Conservation (phyloP, 2,113 vertebrate species). For the Smithornis capensis region DNA sequence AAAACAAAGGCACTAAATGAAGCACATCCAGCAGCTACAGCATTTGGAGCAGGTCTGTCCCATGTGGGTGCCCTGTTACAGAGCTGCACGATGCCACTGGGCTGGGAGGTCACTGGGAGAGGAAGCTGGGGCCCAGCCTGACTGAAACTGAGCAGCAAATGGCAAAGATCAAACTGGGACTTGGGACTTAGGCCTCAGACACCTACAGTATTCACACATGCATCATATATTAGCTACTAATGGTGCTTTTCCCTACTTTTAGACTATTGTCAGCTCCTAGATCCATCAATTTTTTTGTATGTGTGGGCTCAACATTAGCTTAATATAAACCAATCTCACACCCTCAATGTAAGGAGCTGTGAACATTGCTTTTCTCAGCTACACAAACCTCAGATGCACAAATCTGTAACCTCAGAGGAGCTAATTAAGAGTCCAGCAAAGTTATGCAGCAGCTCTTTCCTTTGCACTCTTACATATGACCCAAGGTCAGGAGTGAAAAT, state of each 20-base stretch:
- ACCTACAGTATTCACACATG: neutral
- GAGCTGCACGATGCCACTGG: neutral
- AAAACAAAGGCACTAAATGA: neutral
- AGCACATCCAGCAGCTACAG: neutral
- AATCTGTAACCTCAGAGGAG: conserved; percentile 18
- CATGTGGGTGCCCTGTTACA: neutral
- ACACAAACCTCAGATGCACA: neutral
- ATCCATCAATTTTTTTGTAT: neutral
- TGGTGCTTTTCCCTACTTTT: neutral
- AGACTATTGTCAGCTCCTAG: neutral
- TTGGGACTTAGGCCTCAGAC: neutral
- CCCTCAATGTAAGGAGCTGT: neutral
- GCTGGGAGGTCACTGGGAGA: neutral
- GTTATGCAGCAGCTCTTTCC: neutral
- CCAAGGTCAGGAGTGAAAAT: neutral
- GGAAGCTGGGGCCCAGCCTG: neutral
- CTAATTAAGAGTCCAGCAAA: neutral
- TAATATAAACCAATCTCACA: neutral
- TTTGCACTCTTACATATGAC: neutral
- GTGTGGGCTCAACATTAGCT: neutral
- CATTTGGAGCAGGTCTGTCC: neutral
- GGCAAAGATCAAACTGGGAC: neutral
- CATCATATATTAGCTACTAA: neutral
- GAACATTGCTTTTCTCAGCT: neutral
- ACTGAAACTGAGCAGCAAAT: neutral